Percentiles rank a stretch among this genome's conserved stretches.
phyloP scores from a whole-genome alignment of 2,888 invertebrate species.

The Hyppa rectilinea region DNA sequence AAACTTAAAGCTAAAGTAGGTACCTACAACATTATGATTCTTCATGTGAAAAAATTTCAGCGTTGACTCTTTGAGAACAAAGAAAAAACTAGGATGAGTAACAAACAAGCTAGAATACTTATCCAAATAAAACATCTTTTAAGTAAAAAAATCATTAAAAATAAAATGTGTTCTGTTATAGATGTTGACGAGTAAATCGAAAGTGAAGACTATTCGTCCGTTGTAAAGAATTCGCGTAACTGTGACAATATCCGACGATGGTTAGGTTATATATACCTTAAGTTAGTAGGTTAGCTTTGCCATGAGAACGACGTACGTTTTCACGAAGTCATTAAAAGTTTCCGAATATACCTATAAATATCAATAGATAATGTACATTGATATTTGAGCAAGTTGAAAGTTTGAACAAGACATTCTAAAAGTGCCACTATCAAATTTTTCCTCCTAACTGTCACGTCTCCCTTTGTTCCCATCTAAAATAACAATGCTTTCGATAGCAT shows the following conservation, averaged over 20 bases:
- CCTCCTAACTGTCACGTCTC: not conserved
- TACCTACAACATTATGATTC: slow-evolving; percentile 8
- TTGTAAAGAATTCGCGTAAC: slow-evolving; percentile 21
- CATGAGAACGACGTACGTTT: not conserved
- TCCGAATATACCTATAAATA: not conserved
- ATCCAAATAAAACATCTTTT: slow-evolving; percentile 33
- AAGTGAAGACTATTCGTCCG: slow-evolving; percentile 43
- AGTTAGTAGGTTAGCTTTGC: not conserved
- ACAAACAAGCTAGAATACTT: slow-evolving; percentile 18
- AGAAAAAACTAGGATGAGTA: slow-evolving; percentile 27
- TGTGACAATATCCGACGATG: slow-evolving; percentile 30
- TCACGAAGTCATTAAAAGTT: too few relatives aligned
- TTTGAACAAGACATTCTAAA: not conserved
- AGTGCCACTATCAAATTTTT: not conserved
- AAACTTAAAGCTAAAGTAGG: slow-evolving; percentile 26
- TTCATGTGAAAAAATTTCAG: slow-evolving; percentile 38
- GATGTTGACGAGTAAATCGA: slow-evolving; percentile 39
- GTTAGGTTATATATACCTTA: not conserved
- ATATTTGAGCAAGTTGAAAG: not conserved
- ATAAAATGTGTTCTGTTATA: slow-evolving; percentile 36
- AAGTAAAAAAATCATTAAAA: slow-evolving; percentile 8
- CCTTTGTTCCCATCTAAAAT: not conserved
- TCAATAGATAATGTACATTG: not conserved
- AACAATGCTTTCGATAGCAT: not conserved
- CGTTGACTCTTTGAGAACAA: slow-evolving; percentile 28